These are phyloP conservation scores for Climacteris rufus DNA, from an alignment of 2,113 vertebrate genomes.

Conservation along the genomic window DNA sequence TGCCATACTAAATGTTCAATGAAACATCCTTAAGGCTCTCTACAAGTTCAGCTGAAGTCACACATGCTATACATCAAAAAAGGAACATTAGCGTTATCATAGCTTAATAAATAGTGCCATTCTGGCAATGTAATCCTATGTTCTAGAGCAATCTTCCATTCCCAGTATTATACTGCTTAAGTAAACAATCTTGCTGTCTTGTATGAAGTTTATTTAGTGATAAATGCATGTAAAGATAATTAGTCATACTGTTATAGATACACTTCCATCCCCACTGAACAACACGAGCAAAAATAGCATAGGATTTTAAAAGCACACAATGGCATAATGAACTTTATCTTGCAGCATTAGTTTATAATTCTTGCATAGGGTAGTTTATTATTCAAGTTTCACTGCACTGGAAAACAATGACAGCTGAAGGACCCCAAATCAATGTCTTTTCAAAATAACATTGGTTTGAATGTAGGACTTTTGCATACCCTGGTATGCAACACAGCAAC, in stretches of 20 bases:
- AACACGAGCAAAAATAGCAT: not conserved
- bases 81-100: conserved; percentile 80
- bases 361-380: not conserved
- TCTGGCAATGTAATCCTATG: conserved; percentile 73
- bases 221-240: conserved; percentile 68
- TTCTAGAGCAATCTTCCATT: conserved; percentile 77
- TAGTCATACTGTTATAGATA: conserved; percentile 56
- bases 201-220: conserved; percentile 83
- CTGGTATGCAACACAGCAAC: not conserved
- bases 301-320: conserved; percentile 44
- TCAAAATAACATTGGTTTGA: not conserved
- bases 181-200: conserved; percentile 81
- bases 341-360: not conserved
- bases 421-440: not conserved
- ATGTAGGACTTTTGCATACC: not conserved
- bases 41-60: conserved; percentile 81
- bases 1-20: conserved; percentile 85
- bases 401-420: not conserved
- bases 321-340: not conserved
- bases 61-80: conserved; percentile 82
- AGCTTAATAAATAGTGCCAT: conserved; percentile 82
- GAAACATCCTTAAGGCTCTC: conserved; percentile 85
- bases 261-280: conserved; percentile 3
- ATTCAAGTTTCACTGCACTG: not conserved
- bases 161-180: conserved; percentile 75